Evolutionary conservation across 2,797 vertebrate species (phyloP), one percentile per base, ranked within the genome.

Genomic region (Acanthis flammea): DNA sequence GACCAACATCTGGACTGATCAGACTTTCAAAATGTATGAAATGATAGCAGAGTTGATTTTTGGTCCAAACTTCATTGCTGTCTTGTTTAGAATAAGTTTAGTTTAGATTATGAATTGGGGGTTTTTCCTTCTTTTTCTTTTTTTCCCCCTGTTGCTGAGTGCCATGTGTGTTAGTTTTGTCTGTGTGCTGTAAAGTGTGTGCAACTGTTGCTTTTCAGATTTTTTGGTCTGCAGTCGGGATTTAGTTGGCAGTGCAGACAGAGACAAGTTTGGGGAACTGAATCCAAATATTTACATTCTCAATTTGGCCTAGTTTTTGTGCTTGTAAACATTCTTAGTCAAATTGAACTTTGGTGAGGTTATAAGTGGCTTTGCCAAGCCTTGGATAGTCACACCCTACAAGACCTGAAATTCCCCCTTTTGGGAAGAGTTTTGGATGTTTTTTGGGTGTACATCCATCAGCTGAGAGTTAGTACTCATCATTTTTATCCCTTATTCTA

Each of bases 211-310:
- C 48, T 90, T 81, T 88, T 85, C 33, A 83, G 68, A 91, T 44
- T 78, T 94, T 92, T 91, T 85, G 67, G 92, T 94, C 88, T 88
- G 58, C 70, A 90, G 35, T 94, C 95, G 82, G 77, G 87, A 91
- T 91, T 95, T 92, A 83, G 86, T 88, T 96, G 92, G 92, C 94
- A 93, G 73, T 86, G 42, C 54, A 55, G 87, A 91, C 63, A 76
- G 62, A 91, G 65, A 70, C 83, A 88, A 95, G 51, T 96, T 94
- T 96, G 85, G 87, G 76, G 61, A 96, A 91, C 24, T 60, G 63
- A 92, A 87, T 94, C 51, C 94, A 97, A 97, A 97, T 97, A 97
- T 97, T 97, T 97, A 96, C 92, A 92, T 97, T 96, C 82, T 92
- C 55, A 88, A 35, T 95, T 96, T 93, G 82, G 94, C 74, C 76